phyloP scores from a whole-genome alignment of 2,797 vertebrate genomes.

The Cyprinella venusta region DNA sequence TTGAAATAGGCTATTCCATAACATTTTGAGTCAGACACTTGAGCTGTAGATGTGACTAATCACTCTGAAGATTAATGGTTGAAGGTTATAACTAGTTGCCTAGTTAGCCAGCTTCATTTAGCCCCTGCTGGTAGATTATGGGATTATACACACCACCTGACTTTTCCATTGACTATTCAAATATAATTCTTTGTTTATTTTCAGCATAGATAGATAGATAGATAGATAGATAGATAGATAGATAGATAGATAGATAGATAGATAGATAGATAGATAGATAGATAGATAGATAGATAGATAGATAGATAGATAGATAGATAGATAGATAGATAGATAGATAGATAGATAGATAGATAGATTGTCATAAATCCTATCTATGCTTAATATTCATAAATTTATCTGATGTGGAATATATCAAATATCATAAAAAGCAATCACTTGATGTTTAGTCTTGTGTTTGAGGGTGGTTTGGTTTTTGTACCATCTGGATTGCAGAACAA shows the following conservation, averaged over 20 bases:
- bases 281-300: too few relatives aligned
- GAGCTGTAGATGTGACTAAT: background rate
- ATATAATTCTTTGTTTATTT: background rate
- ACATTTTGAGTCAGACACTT: background rate
- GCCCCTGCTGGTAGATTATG: background rate
- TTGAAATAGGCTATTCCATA: background rate
- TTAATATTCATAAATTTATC: background rate
- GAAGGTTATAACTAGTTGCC: background rate
- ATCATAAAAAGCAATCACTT: background rate
- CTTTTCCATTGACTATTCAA: background rate
- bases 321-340: too few relatives aligned
- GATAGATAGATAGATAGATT: too few relatives aligned
- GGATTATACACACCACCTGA: background rate
- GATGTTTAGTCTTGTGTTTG: slow-evolving; percentile 17
- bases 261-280: too few relatives aligned
- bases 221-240: too few relatives aligned
- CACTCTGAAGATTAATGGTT: background rate
- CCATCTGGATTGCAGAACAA: slow-evolving; percentile 83
- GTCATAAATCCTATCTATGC: background rate
- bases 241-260: too few relatives aligned
- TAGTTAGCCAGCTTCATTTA: background rate
- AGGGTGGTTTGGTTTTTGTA: slow-evolving; percentile 65
- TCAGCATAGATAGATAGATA: background rate
- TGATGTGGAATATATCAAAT: background rate
- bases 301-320: too few relatives aligned